phyloP scores from a whole-genome alignment of 2,797 vertebrate genomes.

The Anolis apletophallus region DNA sequence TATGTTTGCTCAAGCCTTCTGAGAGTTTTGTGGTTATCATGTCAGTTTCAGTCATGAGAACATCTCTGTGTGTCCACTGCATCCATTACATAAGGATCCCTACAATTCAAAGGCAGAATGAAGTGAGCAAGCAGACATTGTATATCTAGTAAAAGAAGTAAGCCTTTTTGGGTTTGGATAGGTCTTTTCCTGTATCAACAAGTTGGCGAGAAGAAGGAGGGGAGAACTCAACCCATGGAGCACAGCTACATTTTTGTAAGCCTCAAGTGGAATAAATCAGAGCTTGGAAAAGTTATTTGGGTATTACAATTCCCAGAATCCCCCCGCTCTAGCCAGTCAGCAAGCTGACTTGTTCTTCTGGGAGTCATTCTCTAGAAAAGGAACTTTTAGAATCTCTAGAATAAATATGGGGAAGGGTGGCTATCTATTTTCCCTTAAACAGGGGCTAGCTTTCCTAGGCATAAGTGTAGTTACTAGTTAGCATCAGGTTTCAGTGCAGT shows the following conservation, averaged over 20 bases:
- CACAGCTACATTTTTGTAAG: not conserved
- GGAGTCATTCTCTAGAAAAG: no score
- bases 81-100: not conserved
- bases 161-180: not conserved
- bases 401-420: not conserved
- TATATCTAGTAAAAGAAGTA: not conserved
- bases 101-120: not conserved
- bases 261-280: not conserved
- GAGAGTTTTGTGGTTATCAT: not conserved
- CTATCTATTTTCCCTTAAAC: not conserved
- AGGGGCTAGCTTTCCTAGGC: not conserved
- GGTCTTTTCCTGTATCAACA: not conserved
- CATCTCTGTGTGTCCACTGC: not conserved
- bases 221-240: not conserved
- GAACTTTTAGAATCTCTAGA: not conserved
- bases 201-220: not conserved
- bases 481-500: not conserved
- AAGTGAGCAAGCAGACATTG: not conserved
- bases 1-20: not conserved
- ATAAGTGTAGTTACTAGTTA: no score
- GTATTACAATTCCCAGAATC: no score
- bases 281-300: no score
- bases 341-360: no score
- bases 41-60: not conserved
- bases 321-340: no score